These are phyloP conservation scores for Aphaenogaster ashmeadi DNA, from an alignment of 1,140 invertebrate genomes.

Conservation along the genomic window DNA sequence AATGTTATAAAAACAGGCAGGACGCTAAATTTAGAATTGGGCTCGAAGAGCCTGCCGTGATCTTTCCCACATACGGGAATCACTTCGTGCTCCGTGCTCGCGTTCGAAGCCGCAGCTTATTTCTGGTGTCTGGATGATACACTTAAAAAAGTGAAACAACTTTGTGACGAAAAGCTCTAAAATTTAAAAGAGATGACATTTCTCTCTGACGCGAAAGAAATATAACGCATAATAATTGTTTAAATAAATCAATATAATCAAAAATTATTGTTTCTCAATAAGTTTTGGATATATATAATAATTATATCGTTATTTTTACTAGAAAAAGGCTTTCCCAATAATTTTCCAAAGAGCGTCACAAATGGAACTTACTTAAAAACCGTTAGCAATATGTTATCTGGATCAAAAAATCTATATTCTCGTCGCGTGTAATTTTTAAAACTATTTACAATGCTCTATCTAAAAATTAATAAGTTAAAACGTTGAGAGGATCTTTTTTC, in stretches of 20 bases:
- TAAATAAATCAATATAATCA: neutral
- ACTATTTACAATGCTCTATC: neutral
- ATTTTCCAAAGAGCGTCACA: neutral
- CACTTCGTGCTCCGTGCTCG: neutral
- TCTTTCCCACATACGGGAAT: slow-evolving; percentile 46
- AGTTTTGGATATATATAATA: neutral
- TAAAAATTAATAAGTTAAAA: neutral
- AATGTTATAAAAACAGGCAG: slow-evolving; percentile 28
- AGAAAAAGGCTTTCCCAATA: neutral
- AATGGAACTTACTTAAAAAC: neutral
- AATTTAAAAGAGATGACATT: neutral
- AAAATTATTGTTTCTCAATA: neutral
- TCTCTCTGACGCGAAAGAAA: neutral
- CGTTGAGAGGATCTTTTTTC: neutral
- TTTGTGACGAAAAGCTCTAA: neutral
- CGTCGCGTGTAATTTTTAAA: neutral
- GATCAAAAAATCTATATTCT: neutral
- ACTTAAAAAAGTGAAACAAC: slow-evolving; percentile 20
- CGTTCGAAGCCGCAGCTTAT: slow-evolving; percentile 25
- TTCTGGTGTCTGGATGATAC: slow-evolving; percentile 14
- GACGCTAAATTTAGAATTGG: slow-evolving; percentile 49
- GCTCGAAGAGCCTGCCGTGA: neutral
- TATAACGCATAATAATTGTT: neutral
- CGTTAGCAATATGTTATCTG: neutral
- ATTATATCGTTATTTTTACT: neutral